phyloP scores from a whole-genome alignment of 92 coral and sea anemone species.

The Porites cylindrica region DNA sequence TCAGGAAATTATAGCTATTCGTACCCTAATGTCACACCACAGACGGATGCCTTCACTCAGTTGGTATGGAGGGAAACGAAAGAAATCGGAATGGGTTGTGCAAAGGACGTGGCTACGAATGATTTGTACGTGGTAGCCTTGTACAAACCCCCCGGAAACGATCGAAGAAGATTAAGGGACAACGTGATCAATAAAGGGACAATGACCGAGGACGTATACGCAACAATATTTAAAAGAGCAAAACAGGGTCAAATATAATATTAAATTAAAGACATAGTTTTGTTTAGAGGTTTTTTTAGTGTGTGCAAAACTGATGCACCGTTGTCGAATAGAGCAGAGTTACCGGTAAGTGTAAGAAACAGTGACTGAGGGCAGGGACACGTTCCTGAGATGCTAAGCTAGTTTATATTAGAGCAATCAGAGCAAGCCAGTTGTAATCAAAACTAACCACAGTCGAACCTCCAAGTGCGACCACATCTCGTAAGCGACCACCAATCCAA shows the following conservation, averaged over 20 bases:
- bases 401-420: neutral
- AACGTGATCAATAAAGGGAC: conserved; percentile 83
- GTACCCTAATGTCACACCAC: conserved; percentile 85
- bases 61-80: conserved; percentile 83
- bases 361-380: no score
- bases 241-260: neutral
- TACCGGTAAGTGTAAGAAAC: no score
- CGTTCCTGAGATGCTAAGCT: no score
- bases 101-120: conserved; percentile 90
- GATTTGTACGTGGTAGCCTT: conserved; percentile 96
- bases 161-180: conserved; percentile 65
- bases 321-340: no score
- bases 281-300: neutral
- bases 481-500: no score
- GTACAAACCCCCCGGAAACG: conserved; percentile 90
- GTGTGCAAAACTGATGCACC: neutral
- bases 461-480: no score
- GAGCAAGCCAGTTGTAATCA: neutral
- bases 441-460: neutral
- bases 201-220: conserved; percentile 79
- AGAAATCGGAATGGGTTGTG: conserved; percentile 97
- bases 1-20: conserved; percentile 88
- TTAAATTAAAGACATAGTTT: no score
- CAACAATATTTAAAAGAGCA: conserved; percentile 87
- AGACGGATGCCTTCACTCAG: conserved; percentile 93